These are phyloP conservation scores for Nettapus auritus DNA, from an alignment of 2,113 vertebrate genomes.

Conservation along the genomic window DNA sequence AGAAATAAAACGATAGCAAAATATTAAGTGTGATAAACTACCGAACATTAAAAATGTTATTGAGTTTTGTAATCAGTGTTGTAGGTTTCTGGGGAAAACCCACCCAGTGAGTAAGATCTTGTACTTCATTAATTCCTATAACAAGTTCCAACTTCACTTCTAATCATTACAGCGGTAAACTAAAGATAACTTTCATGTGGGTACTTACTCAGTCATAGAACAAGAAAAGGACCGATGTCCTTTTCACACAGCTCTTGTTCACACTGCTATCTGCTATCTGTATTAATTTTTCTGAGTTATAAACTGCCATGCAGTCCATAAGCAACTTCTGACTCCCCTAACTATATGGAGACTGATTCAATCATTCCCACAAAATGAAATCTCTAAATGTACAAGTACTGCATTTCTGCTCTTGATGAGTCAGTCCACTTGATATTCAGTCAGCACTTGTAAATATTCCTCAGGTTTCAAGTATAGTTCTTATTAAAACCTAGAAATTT, in stretches of 20 bases:
- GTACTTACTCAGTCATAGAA: not conserved
- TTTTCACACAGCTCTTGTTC: not conserved
- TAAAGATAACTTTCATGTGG: not conserved
- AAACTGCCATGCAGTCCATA: not conserved
- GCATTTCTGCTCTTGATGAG: not conserved
- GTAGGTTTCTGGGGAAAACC: not conserved
- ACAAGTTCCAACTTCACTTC: not conserved
- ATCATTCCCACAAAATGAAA: not conserved
- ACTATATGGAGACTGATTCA: not conserved
- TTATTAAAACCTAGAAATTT: constrained; percentile 5
- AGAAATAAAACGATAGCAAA: not conserved
- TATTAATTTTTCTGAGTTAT: not conserved
- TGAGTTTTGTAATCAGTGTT: not conserved
- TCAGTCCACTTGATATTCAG: not conserved
- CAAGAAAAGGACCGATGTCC: not conserved
- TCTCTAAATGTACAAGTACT: not conserved
- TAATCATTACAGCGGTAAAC: not conserved
- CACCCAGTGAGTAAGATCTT: not conserved
- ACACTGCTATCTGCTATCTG: not conserved
- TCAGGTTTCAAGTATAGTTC: not conserved
- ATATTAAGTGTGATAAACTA: not conserved
- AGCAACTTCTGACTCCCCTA: not conserved
- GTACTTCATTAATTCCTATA: not conserved
- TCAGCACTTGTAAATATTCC: not conserved
- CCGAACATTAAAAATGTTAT: not conserved